Percentiles rank a stretch among this genome's conserved stretches.
Evolutionary conservation across 2,888 invertebrate genomes (phyloP).

Genomic region (Empis stercorea): DNA sequence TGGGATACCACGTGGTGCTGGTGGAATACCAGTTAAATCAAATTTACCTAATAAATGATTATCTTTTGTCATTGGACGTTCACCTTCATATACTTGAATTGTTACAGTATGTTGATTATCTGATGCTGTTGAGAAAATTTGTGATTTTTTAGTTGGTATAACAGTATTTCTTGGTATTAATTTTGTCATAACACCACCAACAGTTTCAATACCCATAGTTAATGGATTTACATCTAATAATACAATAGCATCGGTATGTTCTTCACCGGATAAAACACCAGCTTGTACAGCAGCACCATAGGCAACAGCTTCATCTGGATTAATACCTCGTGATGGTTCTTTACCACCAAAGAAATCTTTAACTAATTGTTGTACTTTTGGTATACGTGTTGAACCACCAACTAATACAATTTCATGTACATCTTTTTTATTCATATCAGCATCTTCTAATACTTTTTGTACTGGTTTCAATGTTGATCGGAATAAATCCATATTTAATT

Average conservation of each 20-base stretch:
- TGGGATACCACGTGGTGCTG: conserved; percentile 84
- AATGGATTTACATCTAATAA: conserved; percentile 96
- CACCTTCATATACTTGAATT: conserved; percentile 97
- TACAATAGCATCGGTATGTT: conserved; percentile 92
- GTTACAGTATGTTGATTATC: conserved; percentile 99
- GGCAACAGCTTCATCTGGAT: conserved; percentile 98
- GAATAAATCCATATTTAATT: conserved; percentile 88
- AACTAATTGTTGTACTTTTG: conserved; percentile 88
- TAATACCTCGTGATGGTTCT: conserved; percentile 95
- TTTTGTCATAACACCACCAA: conserved; percentile 99
- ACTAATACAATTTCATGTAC: conserved; percentile 98
- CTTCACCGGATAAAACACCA: conserved; percentile 90
- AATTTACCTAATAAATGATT: conserved; percentile 98
- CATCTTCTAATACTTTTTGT: conserved; percentile 92
- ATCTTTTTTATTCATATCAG: conserved; percentile 97
- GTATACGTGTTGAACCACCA: conserved; percentile 98
- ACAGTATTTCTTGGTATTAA: conserved; percentile 96
- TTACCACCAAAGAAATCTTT: conserved; percentile 95
- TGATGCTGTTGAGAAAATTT: conserved; percentile 97
- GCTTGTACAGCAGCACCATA: conserved; percentile 98
- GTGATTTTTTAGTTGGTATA: conserved; percentile 97
- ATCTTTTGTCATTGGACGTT: conserved; percentile 99
- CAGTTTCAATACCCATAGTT: conserved; percentile 99
- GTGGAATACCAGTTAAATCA: conserved; percentile 93
- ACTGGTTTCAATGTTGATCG: conserved; percentile 91